Evolutionary conservation across 2,113 vertebrate species (phyloP).

Genomic region (Dipodomys merriami): DNA sequence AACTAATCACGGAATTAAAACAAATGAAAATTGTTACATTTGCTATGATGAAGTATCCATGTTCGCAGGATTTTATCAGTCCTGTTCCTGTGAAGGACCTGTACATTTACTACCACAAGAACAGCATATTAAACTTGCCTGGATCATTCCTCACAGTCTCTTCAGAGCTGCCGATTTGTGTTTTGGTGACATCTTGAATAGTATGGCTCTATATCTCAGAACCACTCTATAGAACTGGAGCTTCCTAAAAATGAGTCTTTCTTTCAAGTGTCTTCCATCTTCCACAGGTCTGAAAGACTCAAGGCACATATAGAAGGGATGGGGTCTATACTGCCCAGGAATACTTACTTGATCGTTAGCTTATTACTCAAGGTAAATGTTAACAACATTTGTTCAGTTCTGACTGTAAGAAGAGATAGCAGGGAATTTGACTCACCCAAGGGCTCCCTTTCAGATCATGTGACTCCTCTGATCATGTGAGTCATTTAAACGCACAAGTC

Average conservation of each 20-base stretch:
- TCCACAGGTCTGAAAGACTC: background rate
- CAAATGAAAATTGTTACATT: slow-evolving; percentile 84
- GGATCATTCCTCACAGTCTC: slow-evolving; percentile 46
- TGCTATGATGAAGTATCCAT: slow-evolving; percentile 73
- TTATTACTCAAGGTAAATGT: background rate
- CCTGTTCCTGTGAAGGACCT: slow-evolving; percentile 54
- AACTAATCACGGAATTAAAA: slow-evolving; percentile 85
- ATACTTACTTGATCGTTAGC: background rate
- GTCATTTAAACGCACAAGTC: background rate
- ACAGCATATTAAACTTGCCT: background rate
- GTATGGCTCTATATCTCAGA: slow-evolving; percentile 64
- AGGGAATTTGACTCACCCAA: background rate
- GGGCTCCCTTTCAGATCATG: background rate
- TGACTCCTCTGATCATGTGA: background rate
- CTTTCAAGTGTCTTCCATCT: slow-evolving; percentile 49
- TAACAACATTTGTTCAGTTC: background rate
- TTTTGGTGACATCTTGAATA: slow-evolving; percentile 16
- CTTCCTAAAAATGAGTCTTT: slow-evolving; percentile 27
- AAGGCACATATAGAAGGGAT: background rate
- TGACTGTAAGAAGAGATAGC: background rate
- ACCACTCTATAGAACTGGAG: slow-evolving; percentile 60
- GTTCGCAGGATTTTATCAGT: slow-evolving; percentile 68
- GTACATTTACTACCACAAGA: slow-evolving; percentile 37
- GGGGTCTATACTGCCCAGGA: background rate
- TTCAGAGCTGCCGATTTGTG: slow-evolving; percentile 46